These are phyloP conservation scores for Struthidea cinerea DNA, from an alignment of 2,113 vertebrate genomes.

Conservation along the genomic window DNA sequence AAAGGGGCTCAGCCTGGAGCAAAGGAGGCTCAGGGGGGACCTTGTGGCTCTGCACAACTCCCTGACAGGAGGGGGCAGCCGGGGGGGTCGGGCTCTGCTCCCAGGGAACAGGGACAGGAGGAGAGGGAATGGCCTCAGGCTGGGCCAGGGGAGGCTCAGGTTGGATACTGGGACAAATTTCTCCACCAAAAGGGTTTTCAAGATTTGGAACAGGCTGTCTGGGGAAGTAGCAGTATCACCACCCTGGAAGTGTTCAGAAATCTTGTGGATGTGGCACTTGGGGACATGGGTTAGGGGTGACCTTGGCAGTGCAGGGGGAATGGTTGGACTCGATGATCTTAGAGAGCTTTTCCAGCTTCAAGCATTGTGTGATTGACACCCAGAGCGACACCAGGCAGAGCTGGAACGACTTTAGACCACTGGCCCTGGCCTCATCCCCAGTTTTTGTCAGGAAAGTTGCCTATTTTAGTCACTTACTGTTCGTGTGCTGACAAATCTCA, in stretches of 20 bases:
- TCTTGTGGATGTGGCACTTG: not conserved
- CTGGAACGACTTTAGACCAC: not conserved
- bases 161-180: not conserved
- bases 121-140: not conserved
- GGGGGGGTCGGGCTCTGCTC: not conserved
- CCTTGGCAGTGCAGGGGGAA: not conserved
- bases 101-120: not conserved
- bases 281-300: not conserved
- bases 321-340: accelerated
- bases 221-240: not conserved
- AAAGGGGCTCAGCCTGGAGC: not conserved
- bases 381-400: not conserved
- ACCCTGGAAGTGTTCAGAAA: not conserved
- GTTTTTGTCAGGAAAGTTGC: not conserved
- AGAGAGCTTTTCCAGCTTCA: not conserved
- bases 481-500: not conserved
- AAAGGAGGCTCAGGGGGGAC: not conserved
- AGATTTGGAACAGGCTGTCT: not conserved
- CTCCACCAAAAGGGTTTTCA: not conserved
- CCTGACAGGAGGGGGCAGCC: not conserved
- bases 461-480: not conserved
- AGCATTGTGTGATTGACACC: not conserved
- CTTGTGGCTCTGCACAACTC: not conserved
- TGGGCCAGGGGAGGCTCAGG: accelerated
- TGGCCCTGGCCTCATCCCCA: not conserved